phyloP scores from a whole-genome alignment of 2,888 invertebrate species.

The Beris morrisii region DNA sequence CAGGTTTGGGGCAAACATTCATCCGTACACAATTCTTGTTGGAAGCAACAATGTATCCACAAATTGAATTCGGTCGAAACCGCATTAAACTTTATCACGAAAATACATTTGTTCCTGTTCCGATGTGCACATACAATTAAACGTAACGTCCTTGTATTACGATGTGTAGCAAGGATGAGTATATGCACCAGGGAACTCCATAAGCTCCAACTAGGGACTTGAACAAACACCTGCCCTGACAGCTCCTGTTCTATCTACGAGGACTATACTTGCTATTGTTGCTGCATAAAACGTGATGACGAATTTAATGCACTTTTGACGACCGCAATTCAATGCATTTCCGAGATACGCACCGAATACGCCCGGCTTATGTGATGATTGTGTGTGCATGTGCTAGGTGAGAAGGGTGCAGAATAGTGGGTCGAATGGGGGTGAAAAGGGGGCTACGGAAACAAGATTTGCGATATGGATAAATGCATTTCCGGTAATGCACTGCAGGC shows the following conservation, averaged over 20 bases:
- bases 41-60: conserved; percentile 30
- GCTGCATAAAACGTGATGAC: conserved; percentile 40
- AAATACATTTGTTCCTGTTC: conserved; percentile 36
- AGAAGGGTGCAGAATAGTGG: conserved; percentile 1
- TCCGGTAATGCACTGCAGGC: conserved; percentile 39
- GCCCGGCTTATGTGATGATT: conserved; percentile 4
- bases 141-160: conserved; percentile 26
- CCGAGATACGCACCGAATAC: conserved; percentile 37
- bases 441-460: conserved; percentile 35
- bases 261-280: conserved; percentile 5
- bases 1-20: conserved; percentile 19
- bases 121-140: conserved; percentile 37
- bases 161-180: background rate
- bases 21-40: conserved; percentile 25
- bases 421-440: conserved; percentile 3
- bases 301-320: conserved; percentile 41
- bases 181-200: background rate
- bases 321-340: conserved; percentile 40
- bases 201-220: background rate
- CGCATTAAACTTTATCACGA: conserved; percentile 35
- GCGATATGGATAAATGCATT: conserved; percentile 40
- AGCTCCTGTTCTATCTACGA: background rate
- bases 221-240: conserved; percentile 29
- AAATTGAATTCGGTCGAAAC: conserved; percentile 38
- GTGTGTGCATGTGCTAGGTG: conserved; percentile 5